Percentiles rank a stretch among this genome's conserved stretches.
Evolutionary conservation across 2,113 vertebrate genomes (phyloP).

Genomic region (Emydura subglobosa): DNA sequence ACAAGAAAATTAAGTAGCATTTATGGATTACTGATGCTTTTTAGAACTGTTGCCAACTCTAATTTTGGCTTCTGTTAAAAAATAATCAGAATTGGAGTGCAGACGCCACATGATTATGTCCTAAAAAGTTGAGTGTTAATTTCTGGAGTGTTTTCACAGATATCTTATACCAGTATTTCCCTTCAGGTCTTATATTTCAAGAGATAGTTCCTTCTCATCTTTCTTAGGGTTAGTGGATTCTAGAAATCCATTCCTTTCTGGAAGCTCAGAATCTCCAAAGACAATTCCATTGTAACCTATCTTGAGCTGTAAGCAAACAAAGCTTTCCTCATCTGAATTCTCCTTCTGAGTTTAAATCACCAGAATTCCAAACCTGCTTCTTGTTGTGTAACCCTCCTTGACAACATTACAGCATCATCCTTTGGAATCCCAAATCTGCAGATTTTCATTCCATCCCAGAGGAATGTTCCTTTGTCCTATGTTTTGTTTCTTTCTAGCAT

Average conservation of each 20-base stretch:
- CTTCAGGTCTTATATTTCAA: neutral
- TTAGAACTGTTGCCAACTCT: constrained; percentile 60
- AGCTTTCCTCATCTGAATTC: neutral
- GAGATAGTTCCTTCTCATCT: neutral
- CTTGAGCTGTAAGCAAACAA: neutral
- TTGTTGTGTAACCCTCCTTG: neutral
- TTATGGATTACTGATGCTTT: constrained; percentile 73
- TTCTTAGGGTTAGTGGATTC: neutral
- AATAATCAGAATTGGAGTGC: constrained; percentile 10
- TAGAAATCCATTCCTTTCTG: neutral
- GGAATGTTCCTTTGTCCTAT: neutral
- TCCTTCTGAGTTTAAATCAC: neutral
- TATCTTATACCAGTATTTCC: neutral
- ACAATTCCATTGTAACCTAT: neutral
- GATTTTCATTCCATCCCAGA: neutral
- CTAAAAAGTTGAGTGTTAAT: constrained; percentile 27
- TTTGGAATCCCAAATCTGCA: neutral
- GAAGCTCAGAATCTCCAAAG: neutral
- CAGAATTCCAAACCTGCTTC: neutral
- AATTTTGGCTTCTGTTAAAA: constrained; percentile 38
- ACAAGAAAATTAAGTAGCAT: constrained; percentile 79
- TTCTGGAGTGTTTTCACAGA: constrained; percentile 24
- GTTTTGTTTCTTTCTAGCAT: neutral
- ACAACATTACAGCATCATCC: neutral
- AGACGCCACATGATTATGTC: neutral